phyloP scores from a whole-genome alignment of 2,113 vertebrate genomes.

The Xiphorhynchus elegans region DNA sequence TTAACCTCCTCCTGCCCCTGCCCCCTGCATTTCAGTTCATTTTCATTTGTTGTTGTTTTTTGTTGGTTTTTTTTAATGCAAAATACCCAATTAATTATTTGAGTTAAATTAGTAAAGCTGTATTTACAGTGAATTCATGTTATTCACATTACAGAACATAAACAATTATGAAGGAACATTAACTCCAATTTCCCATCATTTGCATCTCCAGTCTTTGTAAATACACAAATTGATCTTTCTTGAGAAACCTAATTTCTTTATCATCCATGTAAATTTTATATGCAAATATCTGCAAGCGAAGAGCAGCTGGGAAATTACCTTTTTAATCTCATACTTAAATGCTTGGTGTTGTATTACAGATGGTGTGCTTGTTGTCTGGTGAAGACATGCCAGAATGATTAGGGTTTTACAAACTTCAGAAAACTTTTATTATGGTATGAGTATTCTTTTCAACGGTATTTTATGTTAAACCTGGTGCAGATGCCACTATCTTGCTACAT shows the following conservation, averaged over 20 bases:
- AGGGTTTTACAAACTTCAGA: not conserved
- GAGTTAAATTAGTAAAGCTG: not conserved
- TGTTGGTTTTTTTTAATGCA: too few relatives aligned
- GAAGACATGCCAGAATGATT: not conserved
- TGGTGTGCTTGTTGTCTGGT: not conserved
- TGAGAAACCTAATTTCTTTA: not conserved
- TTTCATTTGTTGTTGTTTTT: not conserved
- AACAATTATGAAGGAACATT: not conserved
- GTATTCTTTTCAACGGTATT: not conserved
- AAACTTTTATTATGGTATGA: not conserved
- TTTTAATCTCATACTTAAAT: conserved; percentile 13
- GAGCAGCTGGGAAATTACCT: not conserved
- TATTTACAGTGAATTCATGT: not conserved
- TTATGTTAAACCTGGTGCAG: not conserved
- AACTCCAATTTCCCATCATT: not conserved
- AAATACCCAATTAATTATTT: not conserved
- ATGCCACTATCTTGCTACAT: not conserved
- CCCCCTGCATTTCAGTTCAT: rapidly evolving
- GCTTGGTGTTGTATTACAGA: not conserved
- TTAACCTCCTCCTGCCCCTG: not conserved
- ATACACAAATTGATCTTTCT: not conserved
- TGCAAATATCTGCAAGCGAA: not conserved
- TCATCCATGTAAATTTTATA: not conserved
- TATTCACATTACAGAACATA: not conserved
- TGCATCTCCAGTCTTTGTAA: not conserved